Evolutionary conservation across 2,888 invertebrate genomes (phyloP), one percentile per base, ranked within the genome.

Genomic region (Drosophila nr. fundita): DNA sequence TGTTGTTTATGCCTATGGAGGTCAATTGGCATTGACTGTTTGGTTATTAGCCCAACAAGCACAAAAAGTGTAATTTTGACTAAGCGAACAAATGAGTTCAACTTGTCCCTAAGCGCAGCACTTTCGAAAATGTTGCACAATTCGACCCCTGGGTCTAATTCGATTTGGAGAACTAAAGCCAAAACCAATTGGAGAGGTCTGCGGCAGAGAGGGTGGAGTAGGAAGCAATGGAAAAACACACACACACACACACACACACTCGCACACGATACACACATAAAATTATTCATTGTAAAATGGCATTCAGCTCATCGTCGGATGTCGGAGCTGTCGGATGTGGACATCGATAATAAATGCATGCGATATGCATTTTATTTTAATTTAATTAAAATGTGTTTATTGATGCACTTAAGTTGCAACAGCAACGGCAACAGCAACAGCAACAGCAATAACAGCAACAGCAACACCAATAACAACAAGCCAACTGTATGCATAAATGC

Each of bases 341-440:
- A 68, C 82, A 78, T 80, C 86, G 83, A 83, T 87, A 87, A 87
- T 81, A 82, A 87, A 62, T 63, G 68, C 67, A 72, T 80, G 55
- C 77, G 69, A 68, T 64, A 78, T 75, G 68, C 82, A 80, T 88
- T 83, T 76, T 84, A 87, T 80, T 82, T 82, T 85, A 89, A 85
- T 87, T 89, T 89, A 89, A 89, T 89, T 85, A 87, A 85, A 85
- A 85, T 87, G 82, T 87, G 85, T 89, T 85, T 85, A 89, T 85
- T 85, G 89, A 87, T 85, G 85, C 87, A 89, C 85, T 86, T 85
- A 87, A 85, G 84, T 75, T 80, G 59, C 71, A 74, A 58, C 68
- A 67, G 42, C 67, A 80, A 18, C 57, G 54, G 4, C 55, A 63
- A 13, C 67, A 73, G 10, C 67, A 24, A 21, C 50, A 42, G 45